phyloP scores from a whole-genome alignment of 1,140 invertebrate species.

The Diabrotica virgifera region DNA sequence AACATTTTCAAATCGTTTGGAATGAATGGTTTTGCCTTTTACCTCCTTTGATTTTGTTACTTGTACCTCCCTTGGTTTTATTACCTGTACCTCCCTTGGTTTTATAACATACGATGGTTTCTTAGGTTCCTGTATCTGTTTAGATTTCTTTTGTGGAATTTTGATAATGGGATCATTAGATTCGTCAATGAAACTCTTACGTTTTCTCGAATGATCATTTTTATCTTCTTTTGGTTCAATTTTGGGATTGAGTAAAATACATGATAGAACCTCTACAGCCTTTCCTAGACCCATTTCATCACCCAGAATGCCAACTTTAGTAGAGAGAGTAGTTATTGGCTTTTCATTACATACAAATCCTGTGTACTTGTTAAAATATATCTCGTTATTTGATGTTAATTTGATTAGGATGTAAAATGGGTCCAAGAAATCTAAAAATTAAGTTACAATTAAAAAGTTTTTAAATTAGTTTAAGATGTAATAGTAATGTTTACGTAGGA shows the following conservation, averaged over 20 bases:
- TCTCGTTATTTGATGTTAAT: conserved; percentile 42
- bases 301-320: conserved; percentile 73
- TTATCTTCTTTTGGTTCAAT: neutral
- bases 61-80: conserved; percentile 27
- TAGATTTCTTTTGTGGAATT: neutral
- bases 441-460: too few relatives aligned
- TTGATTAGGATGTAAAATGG: conserved; percentile 46
- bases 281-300: conserved; percentile 87
- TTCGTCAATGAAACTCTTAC: too few relatives aligned
- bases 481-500: too few relatives aligned
- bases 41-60: too few relatives aligned
- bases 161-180: neutral
- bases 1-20: conserved; percentile 4
- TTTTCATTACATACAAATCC: conserved; percentile 47
- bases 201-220: too few relatives aligned
- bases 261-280: conserved; percentile 73
- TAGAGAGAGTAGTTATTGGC: conserved; percentile 42
- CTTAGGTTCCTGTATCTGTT: neutral
- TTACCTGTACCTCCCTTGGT: conserved; percentile 28
- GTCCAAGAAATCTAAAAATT: conserved; percentile 39
- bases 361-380: conserved; percentile 57
- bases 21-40: conserved; percentile 9
- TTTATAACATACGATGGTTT: neutral
- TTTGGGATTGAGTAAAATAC: conserved; percentile 60
- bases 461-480: too few relatives aligned